Evolutionary conservation across 2,888 invertebrate genomes (phyloP), one percentile per base, ranked within the genome.

Genomic region (Dorcus parallelipipedus): DNA sequence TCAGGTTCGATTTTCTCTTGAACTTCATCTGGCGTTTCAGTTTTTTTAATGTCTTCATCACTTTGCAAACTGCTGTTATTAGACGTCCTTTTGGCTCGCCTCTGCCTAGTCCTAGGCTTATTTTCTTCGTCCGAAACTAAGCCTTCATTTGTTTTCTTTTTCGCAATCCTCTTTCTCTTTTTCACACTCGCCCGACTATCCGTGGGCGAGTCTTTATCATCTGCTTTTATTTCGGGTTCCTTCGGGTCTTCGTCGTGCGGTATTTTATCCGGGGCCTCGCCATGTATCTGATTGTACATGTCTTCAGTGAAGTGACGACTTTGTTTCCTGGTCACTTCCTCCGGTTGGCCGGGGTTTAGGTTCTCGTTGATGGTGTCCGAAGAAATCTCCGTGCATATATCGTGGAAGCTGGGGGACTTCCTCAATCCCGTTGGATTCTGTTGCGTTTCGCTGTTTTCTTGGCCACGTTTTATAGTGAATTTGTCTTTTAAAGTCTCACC

Each of bases 401-500:
- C 83, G 61, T 83, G 82, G 67, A 84, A 83, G 43, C 80, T 82
- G 1, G 83, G 26, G 26, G 26, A 81, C 39, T 73, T 76, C 57
- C 76, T 55, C 3, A 39, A 20, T 14, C 49, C n/a, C 56, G 39
- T 49, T 51, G 51, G 52, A 42, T 9, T 61, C 55, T 10, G 41
- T 49, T 8, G 45, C 3, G 38, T n/a, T 9, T 26, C 8, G 3
- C 7, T 38, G 39, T 50, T 40, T 33, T 76, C 73, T 38, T 76
- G 75, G 74, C 68, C 73, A 67, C 82, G 76, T 69, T 83, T 81
- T 69, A 91, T 86, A 45, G 85, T 77, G 71, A 88, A 89, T 73
- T 91, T 90, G 75, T 93, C 91, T 17, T 89, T 83, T 54, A 93
- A 78, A 65, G 88, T 80, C 64, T 90, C 90, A 0, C 91, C 91